These are phyloP conservation scores for Pediacus dermestoides DNA, from an alignment of 2,888 invertebrate species.

Conservation along the genomic window DNA sequence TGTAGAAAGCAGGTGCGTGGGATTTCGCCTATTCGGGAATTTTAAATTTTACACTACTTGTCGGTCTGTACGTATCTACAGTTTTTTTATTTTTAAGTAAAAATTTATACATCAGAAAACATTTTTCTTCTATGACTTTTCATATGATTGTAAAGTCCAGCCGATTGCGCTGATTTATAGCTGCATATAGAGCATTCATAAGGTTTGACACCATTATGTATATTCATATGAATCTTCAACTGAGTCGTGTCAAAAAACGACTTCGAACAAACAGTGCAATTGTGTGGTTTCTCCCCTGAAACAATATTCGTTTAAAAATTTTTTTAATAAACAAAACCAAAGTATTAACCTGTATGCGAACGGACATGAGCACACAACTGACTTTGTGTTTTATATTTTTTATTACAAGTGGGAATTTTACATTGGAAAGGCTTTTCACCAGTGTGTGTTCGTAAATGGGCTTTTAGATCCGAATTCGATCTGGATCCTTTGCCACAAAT, in stretches of 20 bases:
- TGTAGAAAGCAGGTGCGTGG: no score
- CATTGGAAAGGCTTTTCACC: slow-evolving; percentile 36
- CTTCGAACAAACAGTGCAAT: slow-evolving; percentile 31
- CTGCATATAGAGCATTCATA: slow-evolving; percentile 31
- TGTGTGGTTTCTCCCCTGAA: slow-evolving; percentile 35
- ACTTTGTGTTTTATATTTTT: slow-evolving; percentile 35
- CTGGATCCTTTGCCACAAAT: slow-evolving; percentile 33
- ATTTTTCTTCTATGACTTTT: slow-evolving; percentile 28
- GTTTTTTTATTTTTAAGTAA: no score
- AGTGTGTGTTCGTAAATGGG: slow-evolving; percentile 33
- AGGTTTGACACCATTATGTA: slow-evolving; percentile 34
- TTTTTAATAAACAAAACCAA: neutral
- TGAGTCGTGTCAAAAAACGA: slow-evolving; percentile 33
- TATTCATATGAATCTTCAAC: slow-evolving; percentile 31
- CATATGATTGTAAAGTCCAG: slow-evolving; percentile 32
- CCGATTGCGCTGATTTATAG: slow-evolving; percentile 32
- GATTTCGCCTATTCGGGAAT: no score
- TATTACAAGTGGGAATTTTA: slow-evolving; percentile 32
- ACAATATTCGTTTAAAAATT: slow-evolving; percentile 8
- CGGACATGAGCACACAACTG: slow-evolving; percentile 32
- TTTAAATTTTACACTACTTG: no score
- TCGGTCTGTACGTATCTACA: no score
- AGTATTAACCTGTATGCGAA: slow-evolving; percentile 32
- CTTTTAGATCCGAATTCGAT: slow-evolving; percentile 32
- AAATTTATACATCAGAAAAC: no score